Base-by-base conservation (phyloP, 2,797 vertebrate genomes). In the Halcyon chelicuti region DNA sequence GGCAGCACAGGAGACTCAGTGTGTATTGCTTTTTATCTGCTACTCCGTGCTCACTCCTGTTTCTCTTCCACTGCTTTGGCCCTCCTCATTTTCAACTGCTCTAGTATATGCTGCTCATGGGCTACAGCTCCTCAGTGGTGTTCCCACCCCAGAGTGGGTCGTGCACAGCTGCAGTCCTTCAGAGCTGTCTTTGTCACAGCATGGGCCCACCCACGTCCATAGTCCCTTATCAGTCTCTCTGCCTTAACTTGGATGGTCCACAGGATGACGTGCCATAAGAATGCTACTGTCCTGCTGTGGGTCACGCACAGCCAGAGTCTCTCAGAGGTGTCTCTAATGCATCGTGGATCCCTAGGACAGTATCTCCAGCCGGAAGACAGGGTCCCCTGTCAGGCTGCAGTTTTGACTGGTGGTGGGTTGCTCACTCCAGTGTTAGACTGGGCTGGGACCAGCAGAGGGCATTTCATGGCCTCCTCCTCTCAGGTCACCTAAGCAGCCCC, bases 261-360 rank as follows among this genome's bases (percentile, higher is more conserved):
- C 4, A 35, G 7, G 25, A 46, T 83, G 49, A 60, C 46, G 12
- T 29, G 14, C 47, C 7, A n/a, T 42, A 73, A 20, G 13, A 66
- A 9, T 14, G 10, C 14, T 46, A 15, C 8, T 46, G 20, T 15
- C 33, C 15, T 66, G 28, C 31, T 15, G 35, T 6, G 5, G 8
- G 9, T 39, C 13, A 7, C 40, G 5, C 16, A 29, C 8, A 58
- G 16, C 9, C 33, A 10, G 16, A 63, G 6, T 17, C 7, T 12
- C 25, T 29, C 9, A 3, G 1, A 66, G 3, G 2, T 1, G 0
- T 35, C 23, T 29, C 57, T 28, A 46, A 39, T 4, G 9, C 3
- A 0, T 4, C 6, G 3, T 3, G 7, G 4, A 3, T 68, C 12
- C 62, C 35, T n/a, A 33, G 39, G 31, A 29, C 8, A 14, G 2